These are phyloP conservation scores for Urocynchramus pylzowi DNA, from an alignment of 2,113 vertebrate genomes.

Conservation along the genomic window DNA sequence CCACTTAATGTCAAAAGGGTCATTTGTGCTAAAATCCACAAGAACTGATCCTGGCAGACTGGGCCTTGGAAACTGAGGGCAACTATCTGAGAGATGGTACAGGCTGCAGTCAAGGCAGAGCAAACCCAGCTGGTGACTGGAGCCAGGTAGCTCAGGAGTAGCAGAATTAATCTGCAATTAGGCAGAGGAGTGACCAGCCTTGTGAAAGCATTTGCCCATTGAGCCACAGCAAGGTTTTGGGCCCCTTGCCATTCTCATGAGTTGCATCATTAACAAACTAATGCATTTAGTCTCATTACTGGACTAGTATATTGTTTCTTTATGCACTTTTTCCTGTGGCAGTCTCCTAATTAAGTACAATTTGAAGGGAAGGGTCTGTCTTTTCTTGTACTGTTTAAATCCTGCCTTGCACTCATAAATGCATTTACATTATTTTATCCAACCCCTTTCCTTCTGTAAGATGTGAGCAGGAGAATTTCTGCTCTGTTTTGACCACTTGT, in stretches of 20 bases:
- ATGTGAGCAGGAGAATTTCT: not conserved
- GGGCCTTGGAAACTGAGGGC: not conserved
- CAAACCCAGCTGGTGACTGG: accelerated
- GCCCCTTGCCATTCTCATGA: not conserved
- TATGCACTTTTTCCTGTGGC: not conserved
- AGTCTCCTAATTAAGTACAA: not conserved
- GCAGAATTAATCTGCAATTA: not conserved
- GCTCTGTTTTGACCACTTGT: not conserved
- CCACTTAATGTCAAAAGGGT: not conserved
- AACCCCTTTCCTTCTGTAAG: not conserved
- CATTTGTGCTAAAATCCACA: not conserved
- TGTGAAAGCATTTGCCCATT: not conserved
- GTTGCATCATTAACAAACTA: not conserved
- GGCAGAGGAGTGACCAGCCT: not conserved
- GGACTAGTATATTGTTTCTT: not conserved
- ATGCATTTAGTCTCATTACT: not conserved
- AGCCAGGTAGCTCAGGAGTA: not conserved
- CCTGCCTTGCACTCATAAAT: not conserved
- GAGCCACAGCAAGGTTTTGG: not conserved
- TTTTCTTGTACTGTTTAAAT: not conserved
- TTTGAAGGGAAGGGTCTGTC: not conserved
- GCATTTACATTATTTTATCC: not conserved
- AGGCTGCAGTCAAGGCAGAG: not conserved
- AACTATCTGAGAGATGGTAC: accelerated
- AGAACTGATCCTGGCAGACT: accelerated